These are phyloP conservation scores for Prionace glauca DNA, from an alignment of 2,797 vertebrate genomes.

Conservation along the genomic window DNA sequence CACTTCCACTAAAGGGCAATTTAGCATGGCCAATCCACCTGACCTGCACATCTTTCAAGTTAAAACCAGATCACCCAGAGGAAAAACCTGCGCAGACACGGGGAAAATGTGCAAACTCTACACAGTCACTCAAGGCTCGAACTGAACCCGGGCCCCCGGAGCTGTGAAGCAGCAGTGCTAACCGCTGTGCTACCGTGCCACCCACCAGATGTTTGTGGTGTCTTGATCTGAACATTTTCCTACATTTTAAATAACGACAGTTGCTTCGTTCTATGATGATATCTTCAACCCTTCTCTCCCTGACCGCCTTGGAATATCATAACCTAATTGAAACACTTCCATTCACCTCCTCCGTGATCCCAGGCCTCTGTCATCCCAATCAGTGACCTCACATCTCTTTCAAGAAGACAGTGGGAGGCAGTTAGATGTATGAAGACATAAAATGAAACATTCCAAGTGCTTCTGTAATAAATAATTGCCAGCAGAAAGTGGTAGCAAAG, in stretches of 20 bases:
- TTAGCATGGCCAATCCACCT: no score
- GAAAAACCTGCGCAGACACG: no score
- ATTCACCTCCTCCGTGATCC: background rate
- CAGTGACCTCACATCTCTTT: background rate
- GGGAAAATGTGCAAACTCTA: no score
- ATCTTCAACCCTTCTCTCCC: background rate
- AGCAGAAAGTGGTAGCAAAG: background rate
- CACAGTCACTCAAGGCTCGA: no score
- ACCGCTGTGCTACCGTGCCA: no score
- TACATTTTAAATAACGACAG: background rate
- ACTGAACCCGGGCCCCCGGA: no score
- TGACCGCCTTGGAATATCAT: background rate
- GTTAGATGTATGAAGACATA: background rate
- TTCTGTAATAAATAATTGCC: background rate
- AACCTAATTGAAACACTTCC: background rate
- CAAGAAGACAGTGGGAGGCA: background rate
- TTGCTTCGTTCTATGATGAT: background rate
- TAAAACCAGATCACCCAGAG: no score
- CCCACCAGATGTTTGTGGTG: background rate
- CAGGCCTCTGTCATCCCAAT: background rate
- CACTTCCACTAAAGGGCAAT: no score
- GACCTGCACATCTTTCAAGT: no score
- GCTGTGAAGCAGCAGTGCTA: no score
- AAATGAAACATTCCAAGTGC: background rate
- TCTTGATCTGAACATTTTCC: background rate